Evolutionary conservation across 2,113 vertebrate genomes (phyloP).

Genomic region (Chrysemys picta): DNA sequence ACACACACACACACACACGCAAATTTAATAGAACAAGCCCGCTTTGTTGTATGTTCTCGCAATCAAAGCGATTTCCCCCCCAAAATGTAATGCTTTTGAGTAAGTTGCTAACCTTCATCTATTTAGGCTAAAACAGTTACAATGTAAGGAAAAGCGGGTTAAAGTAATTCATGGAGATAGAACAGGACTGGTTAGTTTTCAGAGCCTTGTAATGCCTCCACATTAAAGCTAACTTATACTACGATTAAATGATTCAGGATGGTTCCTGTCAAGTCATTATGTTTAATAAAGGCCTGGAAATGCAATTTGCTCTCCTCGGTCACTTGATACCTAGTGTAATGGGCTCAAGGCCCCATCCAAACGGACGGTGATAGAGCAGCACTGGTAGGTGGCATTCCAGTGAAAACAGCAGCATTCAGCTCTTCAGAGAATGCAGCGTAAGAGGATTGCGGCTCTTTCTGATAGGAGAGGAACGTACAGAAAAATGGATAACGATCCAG

Average conservation of each 20-base stretch:
- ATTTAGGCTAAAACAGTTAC: conserved; percentile 4
- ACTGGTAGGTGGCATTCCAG: neutral
- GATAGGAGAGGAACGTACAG: neutral
- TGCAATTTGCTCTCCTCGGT: conserved; percentile 22
- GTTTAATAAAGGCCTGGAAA: conserved; percentile 27
- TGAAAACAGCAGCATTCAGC: neutral
- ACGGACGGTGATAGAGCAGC: neutral
- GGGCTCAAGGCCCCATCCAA: neutral
- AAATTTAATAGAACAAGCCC: neutral
- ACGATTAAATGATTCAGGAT: conserved; percentile 40
- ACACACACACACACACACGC: neutral
- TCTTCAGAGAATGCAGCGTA: accelerated
- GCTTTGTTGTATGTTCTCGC: neutral
- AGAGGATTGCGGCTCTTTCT: neutral
- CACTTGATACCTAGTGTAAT: conserved; percentile 2
- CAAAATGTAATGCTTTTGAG: neutral
- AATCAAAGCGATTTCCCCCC: neutral
- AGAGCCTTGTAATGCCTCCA: conserved; percentile 9
- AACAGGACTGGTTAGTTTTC: neutral
- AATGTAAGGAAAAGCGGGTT: accelerated
- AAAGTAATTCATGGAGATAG: conserved; percentile 19
- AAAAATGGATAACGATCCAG: neutral
- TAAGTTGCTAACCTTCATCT: conserved; percentile 18
- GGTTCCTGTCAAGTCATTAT: conserved; percentile 44
- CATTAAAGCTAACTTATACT: conserved; percentile 42